These are phyloP conservation scores for Thinocorus orbignyianus DNA, from an alignment of 2,113 vertebrate genomes.

Conservation along the genomic window DNA sequence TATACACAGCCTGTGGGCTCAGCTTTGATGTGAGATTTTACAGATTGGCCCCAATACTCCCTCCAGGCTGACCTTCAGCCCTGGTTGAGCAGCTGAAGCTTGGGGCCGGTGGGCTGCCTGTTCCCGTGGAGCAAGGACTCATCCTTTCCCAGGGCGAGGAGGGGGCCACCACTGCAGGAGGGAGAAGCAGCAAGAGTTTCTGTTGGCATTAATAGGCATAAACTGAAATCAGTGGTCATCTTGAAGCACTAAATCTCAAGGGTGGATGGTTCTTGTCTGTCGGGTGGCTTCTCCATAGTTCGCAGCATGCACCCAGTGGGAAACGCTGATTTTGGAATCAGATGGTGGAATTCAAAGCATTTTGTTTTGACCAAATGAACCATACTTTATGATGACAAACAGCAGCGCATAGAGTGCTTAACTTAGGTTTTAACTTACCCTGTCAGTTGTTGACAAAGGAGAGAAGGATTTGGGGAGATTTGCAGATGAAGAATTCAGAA, in stretches of 20 bases:
- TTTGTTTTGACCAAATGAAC: not conserved
- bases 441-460: not conserved
- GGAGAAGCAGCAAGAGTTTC: not conserved
- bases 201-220: not conserved
- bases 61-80: slow-evolving; percentile 39
- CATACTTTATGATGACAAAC: not conserved
- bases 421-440: not conserved
- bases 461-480: not conserved
- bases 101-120: not conserved
- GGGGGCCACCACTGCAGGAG: not conserved
- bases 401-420: not conserved
- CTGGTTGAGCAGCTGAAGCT: slow-evolving; percentile 37
- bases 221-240: not conserved
- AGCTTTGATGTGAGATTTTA: slow-evolving; percentile 2
- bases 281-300: not conserved
- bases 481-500: not conserved
- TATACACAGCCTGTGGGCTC: not conserved
- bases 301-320: fast-evolving
- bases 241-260: not conserved
- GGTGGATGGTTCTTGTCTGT: not conserved
- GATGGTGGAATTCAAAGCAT: not conserved
- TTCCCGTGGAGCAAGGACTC: not conserved
- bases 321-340: not conserved
- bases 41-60: not conserved
- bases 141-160: not conserved